phyloP scores from a whole-genome alignment of 2,113 vertebrate genomes.

The Mormoops blainvillei region DNA sequence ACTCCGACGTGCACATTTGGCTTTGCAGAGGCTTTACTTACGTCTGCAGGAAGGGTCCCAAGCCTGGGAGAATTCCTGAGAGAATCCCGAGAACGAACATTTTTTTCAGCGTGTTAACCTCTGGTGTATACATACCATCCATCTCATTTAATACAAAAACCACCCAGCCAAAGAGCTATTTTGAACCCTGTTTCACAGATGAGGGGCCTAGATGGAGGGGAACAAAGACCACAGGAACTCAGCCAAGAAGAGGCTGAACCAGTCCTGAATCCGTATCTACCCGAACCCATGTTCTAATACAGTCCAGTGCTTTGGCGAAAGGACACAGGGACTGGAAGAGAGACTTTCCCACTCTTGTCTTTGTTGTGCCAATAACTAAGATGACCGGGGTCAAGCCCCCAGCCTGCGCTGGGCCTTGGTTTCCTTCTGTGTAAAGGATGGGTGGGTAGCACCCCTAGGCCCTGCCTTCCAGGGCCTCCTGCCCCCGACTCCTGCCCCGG shows the following conservation, averaged over 20 bases:
- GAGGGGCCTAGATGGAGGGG: not conserved
- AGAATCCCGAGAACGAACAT: not conserved
- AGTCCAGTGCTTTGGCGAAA: not conserved
- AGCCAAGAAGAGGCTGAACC: not conserved
- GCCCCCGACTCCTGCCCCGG: not conserved
- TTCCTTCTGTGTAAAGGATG: not conserved
- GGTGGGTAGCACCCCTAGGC: not conserved
- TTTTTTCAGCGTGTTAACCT: not conserved
- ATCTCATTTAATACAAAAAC: not conserved
- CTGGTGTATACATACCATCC: not conserved
- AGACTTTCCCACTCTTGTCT: not conserved
- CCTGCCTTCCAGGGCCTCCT: not conserved
- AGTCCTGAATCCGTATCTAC: not conserved
- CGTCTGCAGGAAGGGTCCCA: not conserved
- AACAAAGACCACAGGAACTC: not conserved
- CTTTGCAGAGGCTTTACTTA: not conserved
- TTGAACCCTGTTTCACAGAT: not conserved
- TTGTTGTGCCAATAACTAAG: not conserved
- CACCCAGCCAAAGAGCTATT: not conserved
- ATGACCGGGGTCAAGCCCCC: not conserved
- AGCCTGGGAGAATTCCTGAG: not conserved
- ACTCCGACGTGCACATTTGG: not conserved
- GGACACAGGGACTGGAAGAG: not conserved
- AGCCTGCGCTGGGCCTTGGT: not conserved
- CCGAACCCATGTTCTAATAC: not conserved